Conservation (phyloP, 1,140 invertebrate species). For the Brachionus koreanus region DNA sequence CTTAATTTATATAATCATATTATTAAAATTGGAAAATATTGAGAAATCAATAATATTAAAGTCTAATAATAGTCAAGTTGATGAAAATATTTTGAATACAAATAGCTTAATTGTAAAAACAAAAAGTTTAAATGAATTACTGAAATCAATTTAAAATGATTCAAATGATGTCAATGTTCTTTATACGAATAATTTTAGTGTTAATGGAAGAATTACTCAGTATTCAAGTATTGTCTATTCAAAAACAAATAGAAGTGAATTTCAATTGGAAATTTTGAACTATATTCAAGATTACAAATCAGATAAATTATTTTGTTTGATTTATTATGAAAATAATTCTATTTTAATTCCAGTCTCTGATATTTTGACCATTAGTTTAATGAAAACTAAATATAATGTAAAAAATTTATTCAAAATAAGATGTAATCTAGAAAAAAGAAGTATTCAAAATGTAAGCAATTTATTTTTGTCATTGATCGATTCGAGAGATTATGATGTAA, state of each 20-base stretch:
- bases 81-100: too few relatives aligned
- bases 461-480: not conserved
- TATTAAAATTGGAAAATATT: too few relatives aligned
- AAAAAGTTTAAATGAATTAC: too few relatives aligned
- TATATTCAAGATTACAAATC: constrained; percentile 3
- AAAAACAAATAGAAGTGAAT: not conserved
- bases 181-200: not conserved
- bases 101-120: too few relatives aligned
- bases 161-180: not conserved
- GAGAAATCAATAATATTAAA: too few relatives aligned
- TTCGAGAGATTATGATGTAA: not conserved
- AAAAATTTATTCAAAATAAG: too few relatives aligned
- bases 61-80: too few relatives aligned
- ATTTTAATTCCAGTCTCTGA: not conserved
- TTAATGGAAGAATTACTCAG: not conserved
- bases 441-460: not conserved
- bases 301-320: too few relatives aligned
- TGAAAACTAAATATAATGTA: too few relatives aligned
- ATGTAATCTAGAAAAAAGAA: not conserved
- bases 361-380: too few relatives aligned
- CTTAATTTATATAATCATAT: too few relatives aligned
- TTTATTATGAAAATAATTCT: not conserved
- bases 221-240: not conserved
- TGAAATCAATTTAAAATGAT: not conserved
- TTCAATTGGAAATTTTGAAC: not conserved